Percentiles rank a stretch among this genome's conserved stretches.
These are phyloP conservation scores for Teleiodes luculella DNA, from an alignment of 2,888 invertebrate genomes.

Conservation along the genomic window DNA sequence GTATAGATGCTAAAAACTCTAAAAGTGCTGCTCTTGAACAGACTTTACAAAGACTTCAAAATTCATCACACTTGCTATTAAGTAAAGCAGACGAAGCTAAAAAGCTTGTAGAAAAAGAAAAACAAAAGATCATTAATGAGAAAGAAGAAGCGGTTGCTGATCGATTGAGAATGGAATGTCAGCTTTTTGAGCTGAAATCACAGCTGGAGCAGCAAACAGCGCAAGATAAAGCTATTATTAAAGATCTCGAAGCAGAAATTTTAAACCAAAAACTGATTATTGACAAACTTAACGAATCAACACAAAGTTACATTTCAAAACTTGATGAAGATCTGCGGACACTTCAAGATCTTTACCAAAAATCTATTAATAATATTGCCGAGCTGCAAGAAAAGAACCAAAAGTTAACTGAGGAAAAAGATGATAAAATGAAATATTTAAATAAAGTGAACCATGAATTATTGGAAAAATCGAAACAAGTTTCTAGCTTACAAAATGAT, in stretches of 20 bases:
- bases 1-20: slow-evolving; percentile 40
- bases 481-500: slow-evolving; percentile 36
- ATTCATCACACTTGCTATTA: slow-evolving; percentile 58
- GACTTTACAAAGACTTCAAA: slow-evolving; percentile 53
- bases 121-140: slow-evolving; percentile 57
- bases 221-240: slow-evolving; percentile 45
- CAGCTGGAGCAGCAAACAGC: slow-evolving; percentile 47
- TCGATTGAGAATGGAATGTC: slow-evolving; percentile 45
- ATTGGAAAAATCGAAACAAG: slow-evolving; percentile 43
- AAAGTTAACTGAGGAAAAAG: slow-evolving; percentile 33
- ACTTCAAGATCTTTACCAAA: slow-evolving; percentile 46
- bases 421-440: slow-evolving; percentile 29
- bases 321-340: slow-evolving; percentile 49
- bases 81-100: slow-evolving; percentile 66
- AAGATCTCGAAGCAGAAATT: slow-evolving; percentile 56
- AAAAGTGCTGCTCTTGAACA: slow-evolving; percentile 49
- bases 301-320: slow-evolving; percentile 46
- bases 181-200: slow-evolving; percentile 44
- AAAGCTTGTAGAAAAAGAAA: slow-evolving; percentile 60
- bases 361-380: slow-evolving; percentile 37
- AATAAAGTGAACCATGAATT: slow-evolving; percentile 36
- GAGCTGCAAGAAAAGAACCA: slow-evolving; percentile 42
- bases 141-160: slow-evolving; percentile 61
- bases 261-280: slow-evolving; percentile 57
- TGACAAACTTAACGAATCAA: slow-evolving; percentile 50